These are phyloP conservation scores for Erebia aethiops DNA, from an alignment of 2,888 invertebrate species.

Conservation along the genomic window DNA sequence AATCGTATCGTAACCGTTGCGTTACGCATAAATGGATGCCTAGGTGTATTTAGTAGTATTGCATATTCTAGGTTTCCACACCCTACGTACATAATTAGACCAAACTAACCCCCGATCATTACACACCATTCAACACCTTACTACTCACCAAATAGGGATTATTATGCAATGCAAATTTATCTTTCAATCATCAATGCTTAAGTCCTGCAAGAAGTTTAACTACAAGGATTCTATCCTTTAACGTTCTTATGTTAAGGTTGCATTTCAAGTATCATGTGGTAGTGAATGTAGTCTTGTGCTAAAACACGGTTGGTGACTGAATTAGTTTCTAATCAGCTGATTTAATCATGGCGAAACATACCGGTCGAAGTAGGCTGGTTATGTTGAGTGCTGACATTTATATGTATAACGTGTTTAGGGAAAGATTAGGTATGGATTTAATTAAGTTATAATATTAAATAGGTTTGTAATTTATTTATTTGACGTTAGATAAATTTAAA, in stretches of 20 bases:
- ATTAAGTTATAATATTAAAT: constrained; percentile 11
- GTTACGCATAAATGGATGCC: constrained; percentile 11
- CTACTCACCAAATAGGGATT: constrained; percentile 1
- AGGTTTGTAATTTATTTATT: neutral
- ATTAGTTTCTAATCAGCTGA: constrained; percentile 62
- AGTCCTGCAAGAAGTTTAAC: neutral
- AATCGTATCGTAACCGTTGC: constrained; percentile 1
- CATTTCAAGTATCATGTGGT: neutral
- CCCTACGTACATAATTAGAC: constrained; percentile 44
- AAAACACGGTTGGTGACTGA: constrained; percentile 41
- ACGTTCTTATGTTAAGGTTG: neutral
- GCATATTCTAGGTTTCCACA: constrained; percentile 47
- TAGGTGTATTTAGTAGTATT: constrained; percentile 29
- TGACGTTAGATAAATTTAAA: too few species aligned
- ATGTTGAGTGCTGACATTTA: constrained; percentile 14
- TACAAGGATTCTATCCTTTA: constrained; percentile 8
- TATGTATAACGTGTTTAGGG: constrained; percentile 9
- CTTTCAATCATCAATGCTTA: constrained; percentile 23
- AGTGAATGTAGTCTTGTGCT: constrained; percentile 31
- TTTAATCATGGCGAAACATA: constrained; percentile 51
- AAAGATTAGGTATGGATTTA: constrained; percentile 9
- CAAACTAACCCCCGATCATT: constrained; percentile 24
- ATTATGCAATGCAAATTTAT: constrained; percentile 23
- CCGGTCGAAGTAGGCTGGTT: constrained; percentile 25
- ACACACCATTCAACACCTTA: constrained; percentile 35